A percentile compares a stretch with the other conserved stretches of the same genome.
Conservation (phyloP, 2,113 vertebrate species). For the Hucho hucho region DNA sequence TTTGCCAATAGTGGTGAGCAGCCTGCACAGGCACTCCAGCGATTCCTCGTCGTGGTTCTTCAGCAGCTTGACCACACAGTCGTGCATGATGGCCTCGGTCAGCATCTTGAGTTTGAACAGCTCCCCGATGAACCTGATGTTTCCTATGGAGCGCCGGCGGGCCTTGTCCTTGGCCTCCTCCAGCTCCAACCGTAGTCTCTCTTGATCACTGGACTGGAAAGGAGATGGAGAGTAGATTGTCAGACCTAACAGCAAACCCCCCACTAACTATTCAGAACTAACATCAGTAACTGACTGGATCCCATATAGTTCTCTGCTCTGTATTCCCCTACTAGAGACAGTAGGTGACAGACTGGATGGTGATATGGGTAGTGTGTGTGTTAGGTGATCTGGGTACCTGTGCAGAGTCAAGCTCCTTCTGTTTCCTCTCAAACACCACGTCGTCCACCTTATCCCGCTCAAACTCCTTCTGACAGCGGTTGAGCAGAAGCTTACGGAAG, state of each 20-base stretch:
- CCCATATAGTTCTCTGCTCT: too few relatives aligned
- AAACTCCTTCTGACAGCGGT: constrained; percentile 98
- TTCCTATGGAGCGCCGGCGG: constrained; percentile 91
- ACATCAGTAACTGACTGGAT: too few relatives aligned
- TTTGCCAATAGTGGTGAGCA: constrained; percentile 96
- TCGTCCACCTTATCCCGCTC: constrained; percentile 98
- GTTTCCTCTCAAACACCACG: constrained; percentile 94
- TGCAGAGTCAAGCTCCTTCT: constrained; percentile 92
- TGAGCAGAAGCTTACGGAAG: constrained; percentile 94
- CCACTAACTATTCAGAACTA: too few relatives aligned
- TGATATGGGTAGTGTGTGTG: not conserved
- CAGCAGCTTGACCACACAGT: constrained; percentile 95
- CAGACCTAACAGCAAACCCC: too few relatives aligned
- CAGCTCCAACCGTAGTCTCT: constrained; percentile 88
- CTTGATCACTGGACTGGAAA: constrained; percentile 75
- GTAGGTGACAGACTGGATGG: not conserved
- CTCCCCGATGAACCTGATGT: constrained; percentile 97
- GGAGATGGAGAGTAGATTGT: not conserved
- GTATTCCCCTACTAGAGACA: too few relatives aligned
- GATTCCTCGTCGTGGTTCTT: constrained; percentile 97
- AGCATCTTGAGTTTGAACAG: constrained; percentile 98
- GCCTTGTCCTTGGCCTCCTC: constrained; percentile 95
- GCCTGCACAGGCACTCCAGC: constrained; percentile 92
- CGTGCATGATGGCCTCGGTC: constrained; percentile 98
- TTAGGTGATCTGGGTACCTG: constrained; percentile 70